Evolutionary conservation across 64 coral and sea anemone genomes (phyloP), one percentile per base, ranked within the genome.

Genomic region (Actinia equina): DNA sequence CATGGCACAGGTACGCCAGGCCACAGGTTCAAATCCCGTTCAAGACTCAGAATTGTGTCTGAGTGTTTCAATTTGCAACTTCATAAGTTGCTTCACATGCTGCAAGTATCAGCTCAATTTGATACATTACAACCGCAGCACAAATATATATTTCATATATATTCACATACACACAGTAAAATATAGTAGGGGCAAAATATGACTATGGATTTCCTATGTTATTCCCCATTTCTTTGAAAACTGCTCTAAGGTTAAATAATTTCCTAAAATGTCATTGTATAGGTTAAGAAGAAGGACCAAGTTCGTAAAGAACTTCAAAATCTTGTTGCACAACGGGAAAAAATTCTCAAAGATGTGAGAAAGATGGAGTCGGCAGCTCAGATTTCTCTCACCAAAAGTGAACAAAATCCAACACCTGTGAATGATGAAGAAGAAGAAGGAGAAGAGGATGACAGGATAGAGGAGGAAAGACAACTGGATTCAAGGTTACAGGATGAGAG

Each of bases 201-300:
- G 30, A 37, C 30, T 37, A 37, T 37, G 30, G 1, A 37, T 37
- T 37, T 37, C 0, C 30, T 37, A 1, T 37, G 1, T 37, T 37
- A 37, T 37, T 37, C 30, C 30, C 30, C 30, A 37, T 37, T 37
- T 37, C 30, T 37, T 37, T 37, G 30, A 37, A 37, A 37, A 37
- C 30, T 37, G 30, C 30, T 37, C 41, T 19, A 7, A 20, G 20
- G 15, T 45, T 87, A 7, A 56, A 87, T 30, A n/a, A 30, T 2
- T 1, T 17, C 19, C 19, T 4, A n/a, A 17, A 7, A 46, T 82
- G 30, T 43, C 16, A 86, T 69, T 44, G 15, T 58, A 83, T 4
- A 95, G 94, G 60, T 95, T 23, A 82, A 17, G 0, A 92, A 74
- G 49, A 95, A 95, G 82, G 67, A 79, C 79, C 83, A 89, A 49